A percentile compares a stretch with the other conserved stretches of the same genome.
phyloP scores from a whole-genome alignment of 2,888 invertebrate species.

The Arctia plantaginis region DNA sequence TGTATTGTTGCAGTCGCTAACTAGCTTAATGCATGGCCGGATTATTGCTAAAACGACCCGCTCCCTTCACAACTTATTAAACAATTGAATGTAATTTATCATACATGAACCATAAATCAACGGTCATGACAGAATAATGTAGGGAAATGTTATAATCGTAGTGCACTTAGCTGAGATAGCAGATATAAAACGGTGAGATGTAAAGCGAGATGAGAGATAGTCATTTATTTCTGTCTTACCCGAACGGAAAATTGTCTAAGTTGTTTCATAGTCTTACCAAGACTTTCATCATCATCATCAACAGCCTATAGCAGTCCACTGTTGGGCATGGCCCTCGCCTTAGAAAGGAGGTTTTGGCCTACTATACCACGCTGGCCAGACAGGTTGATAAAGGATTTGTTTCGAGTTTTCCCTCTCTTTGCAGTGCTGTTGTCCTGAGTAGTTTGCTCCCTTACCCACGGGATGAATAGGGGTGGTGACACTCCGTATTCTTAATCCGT shows the following conservation, averaged over 20 bases:
- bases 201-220: neutral
- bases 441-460: no score
- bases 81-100: constrained; percentile 8
- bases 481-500: no score
- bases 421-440: no score
- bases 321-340: no score
- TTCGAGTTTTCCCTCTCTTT: no score
- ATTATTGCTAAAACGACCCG: neutral
- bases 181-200: neutral
- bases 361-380: no score
- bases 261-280: neutral
- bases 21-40: neutral
- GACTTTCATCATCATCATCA: no score
- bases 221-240: neutral
- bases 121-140: constrained; percentile 11
- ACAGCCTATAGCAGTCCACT: no score
- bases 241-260: neutral
- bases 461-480: no score
- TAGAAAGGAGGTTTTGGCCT: no score
- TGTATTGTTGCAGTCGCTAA: neutral
- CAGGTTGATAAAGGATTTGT: no score
- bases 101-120: constrained; percentile 11
- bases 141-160: constrained; percentile 3
- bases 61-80: constrained; percentile 18
- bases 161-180: neutral